Base-by-base conservation (phyloP, 1,140 invertebrate species). In the Trypoxylus dichotomus region DNA sequence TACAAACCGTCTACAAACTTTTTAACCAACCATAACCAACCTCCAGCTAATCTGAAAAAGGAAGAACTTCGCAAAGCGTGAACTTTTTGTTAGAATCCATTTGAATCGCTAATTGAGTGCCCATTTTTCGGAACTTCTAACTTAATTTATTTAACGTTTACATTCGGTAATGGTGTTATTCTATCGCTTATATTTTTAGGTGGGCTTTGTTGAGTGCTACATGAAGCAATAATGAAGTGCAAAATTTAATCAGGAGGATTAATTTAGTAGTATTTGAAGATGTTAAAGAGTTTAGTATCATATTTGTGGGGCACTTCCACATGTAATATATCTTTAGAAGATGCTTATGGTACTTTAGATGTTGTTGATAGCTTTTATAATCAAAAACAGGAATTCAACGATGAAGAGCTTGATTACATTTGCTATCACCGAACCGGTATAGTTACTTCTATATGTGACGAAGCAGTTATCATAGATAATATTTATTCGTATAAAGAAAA, bases 401-500 rank as follows among this genome's bases (percentile, higher is more conserved):
- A 74, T 10, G 72, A 10, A 37, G 72, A 74, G n/a, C 8, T 25
- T 74, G 71, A 77, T 68, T 54, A 76, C 32, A 11, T n/a, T 24
- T 76, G 43, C 58, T 74, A 74, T 47, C 54, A 74, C 19, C 72
- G 76, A 78, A 78, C 73, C 25, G 80, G 80, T 15, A 43, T 27
- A 15, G 72, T 80, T 42, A 80, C 80, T 21, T 19, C 58, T n/a
- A 25, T 71, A n/a, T 19, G 71, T 37, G 29, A 76, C 10, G 58
- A 72, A 15, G 37, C 1, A 41, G 74, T 72, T 24, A 77, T 29
- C n/a, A 79, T 82, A 13, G 82, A 83, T 76, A 42, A 80, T 75
- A 47, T 76, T 2, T 84, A 83, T 77, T 43, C 75, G 76, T 81
- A 81, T 71, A 60, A 80, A 75, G 77, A 63, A n/a, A 60, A 78